A percentile compares a stretch with the other conserved stretches of the same genome.
Evolutionary conservation across 2,113 vertebrate genomes (phyloP).

Genomic region (Solea senegalensis): DNA sequence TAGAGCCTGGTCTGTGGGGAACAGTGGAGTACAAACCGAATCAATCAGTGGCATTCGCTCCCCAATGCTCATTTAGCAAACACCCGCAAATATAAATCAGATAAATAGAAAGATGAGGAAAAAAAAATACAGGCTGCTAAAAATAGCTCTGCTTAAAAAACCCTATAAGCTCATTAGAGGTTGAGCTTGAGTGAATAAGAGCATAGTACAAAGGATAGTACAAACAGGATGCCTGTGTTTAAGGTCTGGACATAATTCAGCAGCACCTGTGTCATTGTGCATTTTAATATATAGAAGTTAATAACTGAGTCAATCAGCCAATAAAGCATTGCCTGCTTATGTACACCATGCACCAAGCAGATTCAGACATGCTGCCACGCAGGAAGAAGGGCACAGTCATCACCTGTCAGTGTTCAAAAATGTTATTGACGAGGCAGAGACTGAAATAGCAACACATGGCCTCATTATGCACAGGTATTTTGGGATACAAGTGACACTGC

Average conservation of each 20-base stretch:
- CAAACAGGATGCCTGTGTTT: slow-evolving; percentile 20
- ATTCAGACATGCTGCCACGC: slow-evolving; percentile 24
- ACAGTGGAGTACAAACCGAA: slow-evolving; percentile 29
- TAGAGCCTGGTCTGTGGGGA: slow-evolving; percentile 37
- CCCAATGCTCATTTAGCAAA: slow-evolving; percentile 33
- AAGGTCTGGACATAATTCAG: slow-evolving; percentile 29
- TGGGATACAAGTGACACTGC: slow-evolving; percentile 13
- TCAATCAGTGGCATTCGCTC: slow-evolving; percentile 39
- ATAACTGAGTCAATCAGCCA: slow-evolving; percentile 12
- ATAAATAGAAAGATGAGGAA: slow-evolving; percentile 26
- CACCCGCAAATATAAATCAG: slow-evolving; percentile 33
- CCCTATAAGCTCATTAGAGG: slow-evolving; percentile 34
- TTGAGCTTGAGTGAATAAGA: slow-evolving; percentile 24
- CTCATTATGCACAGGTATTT: slow-evolving; percentile 40
- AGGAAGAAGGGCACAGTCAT: slow-evolving; percentile 15
- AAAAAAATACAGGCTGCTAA: slow-evolving; percentile 27
- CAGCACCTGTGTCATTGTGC: background rate
- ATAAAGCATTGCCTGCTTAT: slow-evolving; percentile 14
- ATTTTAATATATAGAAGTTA: background rate
- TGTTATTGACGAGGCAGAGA: slow-evolving; percentile 39
- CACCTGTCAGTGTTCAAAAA: slow-evolving; percentile 36
- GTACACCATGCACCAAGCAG: slow-evolving; percentile 3
- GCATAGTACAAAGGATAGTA: too few species aligned
- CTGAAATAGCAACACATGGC: slow-evolving; percentile 52
- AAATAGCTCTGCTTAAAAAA: slow-evolving; percentile 31